Evolutionary conservation across 2,797 vertebrate genomes (phyloP), one percentile per base, ranked within the genome.

Genomic region (Hephaestus fuliginosus): DNA sequence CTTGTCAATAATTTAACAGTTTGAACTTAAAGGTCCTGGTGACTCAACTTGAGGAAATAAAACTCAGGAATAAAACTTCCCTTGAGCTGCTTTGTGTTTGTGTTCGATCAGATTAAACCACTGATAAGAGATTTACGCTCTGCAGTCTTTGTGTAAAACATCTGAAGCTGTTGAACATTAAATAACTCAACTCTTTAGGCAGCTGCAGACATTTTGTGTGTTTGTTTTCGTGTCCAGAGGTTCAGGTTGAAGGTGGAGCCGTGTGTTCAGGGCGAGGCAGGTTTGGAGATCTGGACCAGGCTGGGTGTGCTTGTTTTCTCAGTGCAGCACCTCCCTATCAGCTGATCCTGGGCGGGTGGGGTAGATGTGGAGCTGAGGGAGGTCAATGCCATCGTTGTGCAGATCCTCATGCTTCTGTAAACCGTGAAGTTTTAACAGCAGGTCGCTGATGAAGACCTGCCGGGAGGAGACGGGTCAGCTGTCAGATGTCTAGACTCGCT

Each of bases 381-480:
- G 93, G 71, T 94, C 86, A 0, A 95, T 91, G 30, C 94, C 94
- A 10, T 92, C 82, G 44, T 92, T 93, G 82, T 94, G 92, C 11
- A 95, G 93, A 36, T 95, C 94, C 70, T 95, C 91, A 80, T 95
- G 94, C 64, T 93, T 95, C 86, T 95, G 93, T 17, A 93, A 74
- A 22, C 94, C 92, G 0, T 92, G 87, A 22, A 95, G 93, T 68
- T 94, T 95, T 25, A 86, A n/a, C 17, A 95, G 44, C 68, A 95
- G 70, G 20, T 95, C 93, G 4, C 70, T 68, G 80, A 95, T 86
- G 51, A 95, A 95, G 4, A 46, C 70, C 94, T 95, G 86, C 20
- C 11, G 5, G 30, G 12, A n/a, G 2, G 33, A 60, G 28, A 87
- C 9, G 7, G 33, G 33, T 4, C 33, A 36, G 33, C 25, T 25